Conservation (phyloP, 2,113 vertebrate genomes). For the Calyptommatus sinebrachiatus region DNA sequence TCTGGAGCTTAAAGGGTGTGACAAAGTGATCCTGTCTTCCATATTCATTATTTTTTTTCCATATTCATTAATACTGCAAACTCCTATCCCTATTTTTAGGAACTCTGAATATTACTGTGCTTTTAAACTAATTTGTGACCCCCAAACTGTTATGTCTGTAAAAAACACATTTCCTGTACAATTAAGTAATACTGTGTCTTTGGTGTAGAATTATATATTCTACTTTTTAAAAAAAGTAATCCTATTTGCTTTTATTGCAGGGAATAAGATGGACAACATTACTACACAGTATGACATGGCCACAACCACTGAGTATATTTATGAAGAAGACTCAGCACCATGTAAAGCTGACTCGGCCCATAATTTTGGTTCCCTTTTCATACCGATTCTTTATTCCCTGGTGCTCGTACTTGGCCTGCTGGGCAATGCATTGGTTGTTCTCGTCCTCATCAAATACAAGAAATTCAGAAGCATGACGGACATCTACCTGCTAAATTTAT, state of each 20-base stretch:
- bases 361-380: constrained; percentile 40
- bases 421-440: constrained; percentile 82
- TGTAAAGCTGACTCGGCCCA: constrained; percentile 22
- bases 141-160: constrained; percentile 23
- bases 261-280: constrained; percentile 6
- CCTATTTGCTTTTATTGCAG: constrained; percentile 19
- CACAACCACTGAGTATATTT: constrained; percentile 53
- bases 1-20: too few species aligned
- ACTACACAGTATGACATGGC: fast-evolving
- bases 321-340: fast-evolving
- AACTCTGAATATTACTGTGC: too few species aligned
- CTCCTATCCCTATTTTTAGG: too few species aligned
- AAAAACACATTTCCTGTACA: background rate
- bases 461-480: constrained; percentile 83
- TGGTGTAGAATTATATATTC: background rate
- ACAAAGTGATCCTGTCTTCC: too few species aligned
- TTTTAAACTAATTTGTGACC: too few species aligned
- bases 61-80: too few species aligned
- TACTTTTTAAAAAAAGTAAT: background rate
- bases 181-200: background rate
- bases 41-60: too few species aligned
- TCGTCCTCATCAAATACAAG: constrained; percentile 76
- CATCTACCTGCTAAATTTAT: constrained; percentile 87
- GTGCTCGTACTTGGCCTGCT: constrained; percentile 79
- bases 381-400: constrained; percentile 78